These are phyloP conservation scores for Lepeophtheirus salmonis DNA, from an alignment of 1,140 invertebrate species.

Conservation along the genomic window DNA sequence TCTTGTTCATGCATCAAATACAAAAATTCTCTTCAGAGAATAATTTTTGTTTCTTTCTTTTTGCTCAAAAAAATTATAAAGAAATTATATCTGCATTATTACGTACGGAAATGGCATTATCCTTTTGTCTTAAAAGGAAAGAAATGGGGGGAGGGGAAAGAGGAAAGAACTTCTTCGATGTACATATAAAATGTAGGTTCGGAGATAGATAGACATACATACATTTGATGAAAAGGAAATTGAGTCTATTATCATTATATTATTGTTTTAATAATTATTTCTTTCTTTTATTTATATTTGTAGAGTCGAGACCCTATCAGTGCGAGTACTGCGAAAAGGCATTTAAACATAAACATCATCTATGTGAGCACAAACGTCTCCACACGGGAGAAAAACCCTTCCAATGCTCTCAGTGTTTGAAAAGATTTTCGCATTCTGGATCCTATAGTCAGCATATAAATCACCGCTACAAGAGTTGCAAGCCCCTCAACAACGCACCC, in stretches of 20 bases:
- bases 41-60: too few species aligned
- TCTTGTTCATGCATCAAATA: too few species aligned
- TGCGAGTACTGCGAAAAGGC: conserved; percentile 93
- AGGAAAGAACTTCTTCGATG: too few species aligned
- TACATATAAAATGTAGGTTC: too few species aligned
- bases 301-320: conserved; percentile 94
- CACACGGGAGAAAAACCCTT: conserved; percentile 98
- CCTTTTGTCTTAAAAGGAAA: too few species aligned
- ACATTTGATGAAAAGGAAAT: too few species aligned
- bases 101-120: too few species aligned
- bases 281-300: conserved; percentile 22
- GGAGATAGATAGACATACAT: too few species aligned
- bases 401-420: conserved; percentile 94
- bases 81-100: too few species aligned
- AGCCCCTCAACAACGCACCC: conserved; percentile 43
- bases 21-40: too few species aligned
- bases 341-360: conserved; percentile 99
- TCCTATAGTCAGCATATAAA: conserved; percentile 99
- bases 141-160: too few species aligned
- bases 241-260: background rate
- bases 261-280: background rate
- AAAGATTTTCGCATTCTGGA: conserved; percentile 95
- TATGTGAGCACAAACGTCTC: conserved; percentile 93
- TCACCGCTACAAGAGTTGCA: conserved; percentile 91
- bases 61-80: too few species aligned